Percentiles rank a stretch among this genome's conserved stretches.
Evolutionary conservation across 2,888 invertebrate species (phyloP).

Genomic region (Phengaris arion): DNA sequence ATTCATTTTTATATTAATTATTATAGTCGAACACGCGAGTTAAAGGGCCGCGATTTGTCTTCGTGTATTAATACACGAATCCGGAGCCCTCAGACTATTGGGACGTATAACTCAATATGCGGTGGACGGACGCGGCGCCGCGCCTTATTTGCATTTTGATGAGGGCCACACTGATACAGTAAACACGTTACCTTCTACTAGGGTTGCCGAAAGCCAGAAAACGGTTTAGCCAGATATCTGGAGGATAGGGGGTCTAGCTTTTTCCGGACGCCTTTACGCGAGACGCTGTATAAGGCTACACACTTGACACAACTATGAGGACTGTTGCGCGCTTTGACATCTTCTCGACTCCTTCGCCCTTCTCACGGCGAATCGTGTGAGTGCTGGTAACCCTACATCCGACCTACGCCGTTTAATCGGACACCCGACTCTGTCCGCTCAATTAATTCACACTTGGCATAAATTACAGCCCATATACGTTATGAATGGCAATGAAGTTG

Average conservation of each 20-base stretch:
- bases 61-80: neutral
- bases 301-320: neutral
- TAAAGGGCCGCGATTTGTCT: conserved; percentile 14
- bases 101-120: conserved; percentile 71
- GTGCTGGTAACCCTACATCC: conserved; percentile 39
- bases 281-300: neutral
- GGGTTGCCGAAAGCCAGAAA: neutral
- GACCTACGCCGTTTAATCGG: conserved; percentile 55
- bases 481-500: conserved; percentile 31
- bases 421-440: conserved; percentile 59
- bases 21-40: neutral
- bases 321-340: neutral
- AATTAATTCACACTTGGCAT: conserved; percentile 62
- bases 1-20: neutral
- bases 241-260: neutral
- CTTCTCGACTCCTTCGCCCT: neutral
- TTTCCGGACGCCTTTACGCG: neutral
- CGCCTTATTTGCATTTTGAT: conserved; percentile 79
- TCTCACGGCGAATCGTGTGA: conserved; percentile 13
- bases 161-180: conserved; percentile 77
- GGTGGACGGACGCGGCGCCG: conserved; percentile 62
- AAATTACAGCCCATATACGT: conserved; percentile 37
- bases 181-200: conserved; percentile 60
- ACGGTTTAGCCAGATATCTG: neutral
- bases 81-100: conserved; percentile 43